A percentile compares a stretch with the other conserved stretches of the same genome.
Evolutionary conservation across 2,888 invertebrate genomes (phyloP).

Genomic region (Malacosoma neustria): DNA sequence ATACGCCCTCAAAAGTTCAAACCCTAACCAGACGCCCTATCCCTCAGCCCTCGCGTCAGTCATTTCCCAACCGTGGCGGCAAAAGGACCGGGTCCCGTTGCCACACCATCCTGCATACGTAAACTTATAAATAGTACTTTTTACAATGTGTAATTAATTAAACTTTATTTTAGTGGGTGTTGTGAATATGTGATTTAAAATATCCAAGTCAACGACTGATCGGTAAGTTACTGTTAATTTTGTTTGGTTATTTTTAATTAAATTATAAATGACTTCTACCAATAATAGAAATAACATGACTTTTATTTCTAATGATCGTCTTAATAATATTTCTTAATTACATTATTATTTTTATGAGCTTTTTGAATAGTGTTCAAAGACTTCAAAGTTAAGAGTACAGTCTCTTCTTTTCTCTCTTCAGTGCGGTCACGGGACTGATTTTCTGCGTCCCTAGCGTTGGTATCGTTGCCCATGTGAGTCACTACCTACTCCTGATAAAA

Average conservation of each 20-base stretch:
- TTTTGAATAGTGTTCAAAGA: no score
- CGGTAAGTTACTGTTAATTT: background rate
- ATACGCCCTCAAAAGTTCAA: background rate
- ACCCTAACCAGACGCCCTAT: background rate
- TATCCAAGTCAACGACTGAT: background rate
- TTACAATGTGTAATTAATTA: background rate
- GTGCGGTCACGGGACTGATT: no score
- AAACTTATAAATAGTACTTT: background rate
- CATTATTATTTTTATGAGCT: no score
- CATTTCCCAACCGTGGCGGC: background rate
- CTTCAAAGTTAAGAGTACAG: no score
- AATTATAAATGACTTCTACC: no score
- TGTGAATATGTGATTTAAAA: background rate
- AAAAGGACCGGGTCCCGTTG: background rate
- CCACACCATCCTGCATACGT: background rate
- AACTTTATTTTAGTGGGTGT: background rate
- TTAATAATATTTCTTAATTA: no score
- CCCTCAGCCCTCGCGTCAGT: background rate
- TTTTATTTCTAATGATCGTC: no score
- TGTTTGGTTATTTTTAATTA: background rate
- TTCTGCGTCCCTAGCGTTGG: no score
- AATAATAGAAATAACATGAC: no score
- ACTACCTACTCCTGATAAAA: no score
- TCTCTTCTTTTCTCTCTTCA: no score
- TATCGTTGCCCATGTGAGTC: no score